Evolutionary conservation across 1,140 invertebrate genomes (phyloP), one percentile per base, ranked within the genome.

Genomic region (Aricia agestis): DNA sequence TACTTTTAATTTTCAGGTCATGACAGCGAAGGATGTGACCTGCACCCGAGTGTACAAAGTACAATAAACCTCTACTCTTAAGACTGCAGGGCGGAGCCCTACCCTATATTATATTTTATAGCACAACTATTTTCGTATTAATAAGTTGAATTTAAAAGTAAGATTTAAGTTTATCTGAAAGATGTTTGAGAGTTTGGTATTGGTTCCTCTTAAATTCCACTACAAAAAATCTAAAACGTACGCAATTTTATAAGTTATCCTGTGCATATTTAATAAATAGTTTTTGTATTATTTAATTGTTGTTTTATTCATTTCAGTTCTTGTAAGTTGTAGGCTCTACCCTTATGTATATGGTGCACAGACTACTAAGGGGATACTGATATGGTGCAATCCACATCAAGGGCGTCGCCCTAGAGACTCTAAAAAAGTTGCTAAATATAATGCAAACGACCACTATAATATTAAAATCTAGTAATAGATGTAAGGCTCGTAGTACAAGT

Each of bases 11-110:
- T 93, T 92, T 17, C 92, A 95, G 95, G 92, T 93, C 18, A 94
- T 96, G 92, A 95, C 94, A 71, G 94, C 95, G 2, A 95, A 95
- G 80, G 93, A 94, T 78, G 93, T 96, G 41, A 94, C 94, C 68
- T 95, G 94, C 91, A 96, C 95, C 76, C 93, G 95, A 83, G 84
- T 94, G 75, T 96, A 96, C 93, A 95, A 96, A 86, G 82, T 90
- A 67, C 92, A 93, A 76, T 93, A 93, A 89, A 85, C 69, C 7
- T 18, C 5, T 59, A 42, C 70, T 67, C 63, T 68, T 68, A 86
- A 90, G 85, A 88, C 88, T 90, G 86, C 78, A 42, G 82, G 83
- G 82, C 83, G 36, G 74, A 18, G 82, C 82, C 87, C 80, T 76
- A 69, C 80, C 78, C 78, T 85, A 81, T 80, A 75, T 80, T 82